These are phyloP conservation scores for Brachionus paranguensis DNA, from an alignment of 1,140 invertebrate species.

Conservation along the genomic window DNA sequence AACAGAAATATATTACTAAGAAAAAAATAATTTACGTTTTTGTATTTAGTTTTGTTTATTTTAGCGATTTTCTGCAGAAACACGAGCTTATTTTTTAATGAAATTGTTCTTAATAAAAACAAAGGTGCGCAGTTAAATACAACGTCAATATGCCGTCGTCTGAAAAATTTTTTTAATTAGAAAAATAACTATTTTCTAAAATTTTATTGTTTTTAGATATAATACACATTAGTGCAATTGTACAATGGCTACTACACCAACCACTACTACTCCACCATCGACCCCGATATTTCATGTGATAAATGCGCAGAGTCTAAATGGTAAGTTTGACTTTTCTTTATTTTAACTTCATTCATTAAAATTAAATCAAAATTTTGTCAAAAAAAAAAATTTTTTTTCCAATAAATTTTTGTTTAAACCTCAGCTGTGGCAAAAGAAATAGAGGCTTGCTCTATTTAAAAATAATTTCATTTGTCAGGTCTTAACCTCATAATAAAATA, in stretches of 20 bases:
- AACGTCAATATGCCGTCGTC: background rate
- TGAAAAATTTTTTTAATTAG: background rate
- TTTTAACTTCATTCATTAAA: background rate
- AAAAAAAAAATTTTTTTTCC: background rate
- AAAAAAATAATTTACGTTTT: background rate
- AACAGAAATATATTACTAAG: background rate
- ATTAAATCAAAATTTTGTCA: too few relatives aligned
- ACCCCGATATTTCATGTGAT: constrained; percentile 17
- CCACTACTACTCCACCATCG: constrained; percentile 36
- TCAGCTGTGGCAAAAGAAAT: too few relatives aligned
- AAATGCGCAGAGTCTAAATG: background rate
- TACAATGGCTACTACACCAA: constrained; percentile 38
- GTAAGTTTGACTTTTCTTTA: background rate
- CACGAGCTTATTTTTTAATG: background rate
- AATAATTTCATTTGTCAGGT: too few relatives aligned
- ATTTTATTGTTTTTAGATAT: background rate
- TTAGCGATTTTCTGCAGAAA: background rate
- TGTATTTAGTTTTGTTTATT: background rate
- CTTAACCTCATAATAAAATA: background rate
- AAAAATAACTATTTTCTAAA: background rate
- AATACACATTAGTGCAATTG: background rate
- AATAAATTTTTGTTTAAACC: too few relatives aligned
- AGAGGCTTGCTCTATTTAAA: too few relatives aligned
- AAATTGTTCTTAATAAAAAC: background rate
- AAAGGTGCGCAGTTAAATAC: background rate